These are phyloP conservation scores for Laupala kohalensis DNA, from an alignment of 1,140 invertebrate genomes.

Conservation along the genomic window DNA sequence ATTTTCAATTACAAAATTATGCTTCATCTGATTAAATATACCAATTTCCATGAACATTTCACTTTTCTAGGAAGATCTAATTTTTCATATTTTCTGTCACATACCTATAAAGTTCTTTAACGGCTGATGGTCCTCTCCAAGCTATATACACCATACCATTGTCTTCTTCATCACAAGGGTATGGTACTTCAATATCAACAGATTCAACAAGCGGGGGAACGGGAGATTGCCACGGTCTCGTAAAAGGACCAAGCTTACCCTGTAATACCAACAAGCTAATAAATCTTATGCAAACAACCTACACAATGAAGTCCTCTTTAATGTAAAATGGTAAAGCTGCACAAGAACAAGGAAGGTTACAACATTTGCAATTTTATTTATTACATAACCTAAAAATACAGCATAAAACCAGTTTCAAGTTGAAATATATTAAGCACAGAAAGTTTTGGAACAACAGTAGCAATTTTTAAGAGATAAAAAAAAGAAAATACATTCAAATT, in stretches of 20 bases:
- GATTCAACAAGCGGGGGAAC: constrained; percentile 47
- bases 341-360: background rate
- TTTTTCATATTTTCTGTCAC: too few relatives aligned
- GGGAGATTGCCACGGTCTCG: constrained; percentile 57
- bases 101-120: constrained; percentile 36
- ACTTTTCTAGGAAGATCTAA: too few relatives aligned
- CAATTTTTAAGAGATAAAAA: too few relatives aligned
- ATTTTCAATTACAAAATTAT: too few relatives aligned
- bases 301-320: background rate
- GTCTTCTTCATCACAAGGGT: constrained; percentile 75
- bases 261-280: constrained; percentile 22
- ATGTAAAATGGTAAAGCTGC: background rate
- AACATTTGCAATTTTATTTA: too few relatives aligned
- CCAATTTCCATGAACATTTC: too few relatives aligned
- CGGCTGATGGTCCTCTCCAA: constrained; percentile 69
- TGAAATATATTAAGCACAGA: too few relatives aligned
- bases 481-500: too few relatives aligned
- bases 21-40: too few relatives aligned
- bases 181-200: constrained; percentile 39
- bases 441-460: too few relatives aligned
- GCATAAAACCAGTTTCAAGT: too few relatives aligned
- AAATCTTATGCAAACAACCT: background rate
- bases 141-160: constrained; percentile 67
- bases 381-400: too few relatives aligned
- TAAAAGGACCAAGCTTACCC: constrained; percentile 42